Percentiles rank a stretch among this genome's conserved stretches.
Evolutionary conservation across 2,797 vertebrate genomes (phyloP).

Genomic region (Pipistrellus pygmaeus): DNA sequence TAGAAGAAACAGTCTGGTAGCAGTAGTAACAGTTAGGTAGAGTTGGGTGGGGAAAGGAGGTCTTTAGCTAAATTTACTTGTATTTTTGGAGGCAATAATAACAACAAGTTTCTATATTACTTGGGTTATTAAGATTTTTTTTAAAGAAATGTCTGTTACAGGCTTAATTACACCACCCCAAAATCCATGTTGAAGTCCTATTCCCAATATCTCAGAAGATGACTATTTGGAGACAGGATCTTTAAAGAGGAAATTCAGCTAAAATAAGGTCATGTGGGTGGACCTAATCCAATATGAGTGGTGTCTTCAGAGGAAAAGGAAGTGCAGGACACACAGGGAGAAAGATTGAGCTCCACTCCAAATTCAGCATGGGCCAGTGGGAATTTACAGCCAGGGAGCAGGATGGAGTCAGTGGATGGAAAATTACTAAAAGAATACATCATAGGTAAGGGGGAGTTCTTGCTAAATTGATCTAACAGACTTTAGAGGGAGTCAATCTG

Average conservation of each 20-base stretch:
- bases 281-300: background rate
- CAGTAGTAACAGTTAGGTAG: background rate
- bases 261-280: background rate
- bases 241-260: background rate
- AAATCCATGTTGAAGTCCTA: background rate
- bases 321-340: background rate
- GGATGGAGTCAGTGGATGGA: background rate
- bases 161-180: background rate
- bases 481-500: too few species aligned
- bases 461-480: background rate
- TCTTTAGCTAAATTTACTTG: background rate
- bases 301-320: background rate
- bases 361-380: background rate
- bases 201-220: background rate
- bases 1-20: background rate
- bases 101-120: background rate
- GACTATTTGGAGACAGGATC: background rate
- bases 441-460: background rate
- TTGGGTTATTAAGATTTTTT: background rate
- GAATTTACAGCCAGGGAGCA: background rate
- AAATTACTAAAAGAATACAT: background rate
- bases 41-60: background rate
- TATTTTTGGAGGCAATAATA: background rate
- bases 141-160: background rate
- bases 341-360: background rate